Conservation (phyloP, 2,888 invertebrate species). For the Agrypnus murinus region DNA sequence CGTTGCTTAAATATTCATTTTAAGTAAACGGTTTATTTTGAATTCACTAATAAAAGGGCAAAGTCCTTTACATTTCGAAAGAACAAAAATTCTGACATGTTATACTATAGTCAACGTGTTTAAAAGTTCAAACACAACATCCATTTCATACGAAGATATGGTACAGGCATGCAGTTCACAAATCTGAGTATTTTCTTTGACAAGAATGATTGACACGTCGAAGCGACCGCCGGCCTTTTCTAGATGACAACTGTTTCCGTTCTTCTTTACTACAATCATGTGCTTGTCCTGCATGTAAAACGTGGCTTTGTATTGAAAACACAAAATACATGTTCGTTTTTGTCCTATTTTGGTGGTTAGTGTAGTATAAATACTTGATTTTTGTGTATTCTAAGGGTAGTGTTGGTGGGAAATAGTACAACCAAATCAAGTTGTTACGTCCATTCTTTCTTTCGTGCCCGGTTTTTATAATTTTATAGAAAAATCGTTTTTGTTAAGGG, state of each 20-base stretch:
- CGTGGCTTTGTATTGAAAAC: constrained; percentile 45
- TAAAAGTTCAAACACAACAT: constrained; percentile 31
- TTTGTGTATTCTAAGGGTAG: constrained; percentile 17
- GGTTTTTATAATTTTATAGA: constrained; percentile 25
- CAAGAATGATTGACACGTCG: constrained; percentile 59
- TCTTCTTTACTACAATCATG: constrained; percentile 57
- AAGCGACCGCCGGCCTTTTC: constrained; percentile 58
- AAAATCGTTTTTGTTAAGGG: no score
- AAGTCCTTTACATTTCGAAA: neutral
- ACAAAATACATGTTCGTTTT: constrained; percentile 34
- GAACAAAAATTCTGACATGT: constrained; percentile 3
- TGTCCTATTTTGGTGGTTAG: constrained; percentile 18
- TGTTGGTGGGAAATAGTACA: constrained; percentile 37
- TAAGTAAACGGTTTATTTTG: no score
- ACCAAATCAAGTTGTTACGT: constrained; percentile 22
- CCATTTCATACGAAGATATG: constrained; percentile 19
- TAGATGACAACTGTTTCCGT: constrained; percentile 60
- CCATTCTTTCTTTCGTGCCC: constrained; percentile 30
- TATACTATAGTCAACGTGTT: no score
- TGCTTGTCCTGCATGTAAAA: constrained; percentile 52
- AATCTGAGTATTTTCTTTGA: constrained; percentile 55
- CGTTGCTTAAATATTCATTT: no score
- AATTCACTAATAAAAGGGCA: no score
- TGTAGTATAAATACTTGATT: no score
- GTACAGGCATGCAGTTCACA: constrained; percentile 43